Conservation (phyloP, 1,140 invertebrate species). For the Plectrocnemia conspersa region DNA sequence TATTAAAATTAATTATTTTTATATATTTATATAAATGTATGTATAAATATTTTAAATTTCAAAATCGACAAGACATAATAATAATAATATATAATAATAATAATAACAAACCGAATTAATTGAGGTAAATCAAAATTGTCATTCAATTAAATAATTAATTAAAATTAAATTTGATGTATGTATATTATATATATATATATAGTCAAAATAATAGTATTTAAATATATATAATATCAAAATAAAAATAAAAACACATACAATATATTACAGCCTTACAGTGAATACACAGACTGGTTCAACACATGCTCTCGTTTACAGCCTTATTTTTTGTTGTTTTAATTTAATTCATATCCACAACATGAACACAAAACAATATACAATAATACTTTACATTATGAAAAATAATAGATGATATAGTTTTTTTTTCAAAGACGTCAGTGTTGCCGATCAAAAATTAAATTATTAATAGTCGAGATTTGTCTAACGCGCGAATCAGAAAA, state of each 20-base stretch:
- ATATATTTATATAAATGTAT: conserved; percentile 40
- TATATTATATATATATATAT: too few species aligned
- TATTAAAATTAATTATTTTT: conserved; percentile 45
- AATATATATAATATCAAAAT: conserved; percentile 11
- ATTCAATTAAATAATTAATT: conserved; percentile 35
- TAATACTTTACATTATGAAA: conserved; percentile 22
- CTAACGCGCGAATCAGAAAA: too few species aligned
- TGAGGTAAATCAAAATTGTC: conserved; percentile 50
- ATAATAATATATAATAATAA: conserved; percentile 13
- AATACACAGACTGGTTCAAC: conserved; percentile 25
- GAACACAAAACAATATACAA: conserved; percentile 24
- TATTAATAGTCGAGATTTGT: too few species aligned
- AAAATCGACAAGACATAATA: conserved; percentile 51
- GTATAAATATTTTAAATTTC: conserved; percentile 43
- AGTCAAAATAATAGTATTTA: too few species aligned
- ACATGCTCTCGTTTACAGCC: conserved; percentile 16
- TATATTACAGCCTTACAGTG: conserved; percentile 32
- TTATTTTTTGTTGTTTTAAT: conserved; percentile 22
- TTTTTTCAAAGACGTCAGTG: too few species aligned
- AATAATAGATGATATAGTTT: too few species aligned
- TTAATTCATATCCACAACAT: conserved; percentile 20
- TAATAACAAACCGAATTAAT: conserved; percentile 36
- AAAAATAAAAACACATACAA: conserved; percentile 26
- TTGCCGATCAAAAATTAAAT: too few species aligned
- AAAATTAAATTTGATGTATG: too few species aligned